These are phyloP conservation scores for Apostichopus parvimensis DNA, from an alignment of 35 echinoderm and acorn worm genomes.

Conservation along the genomic window DNA sequence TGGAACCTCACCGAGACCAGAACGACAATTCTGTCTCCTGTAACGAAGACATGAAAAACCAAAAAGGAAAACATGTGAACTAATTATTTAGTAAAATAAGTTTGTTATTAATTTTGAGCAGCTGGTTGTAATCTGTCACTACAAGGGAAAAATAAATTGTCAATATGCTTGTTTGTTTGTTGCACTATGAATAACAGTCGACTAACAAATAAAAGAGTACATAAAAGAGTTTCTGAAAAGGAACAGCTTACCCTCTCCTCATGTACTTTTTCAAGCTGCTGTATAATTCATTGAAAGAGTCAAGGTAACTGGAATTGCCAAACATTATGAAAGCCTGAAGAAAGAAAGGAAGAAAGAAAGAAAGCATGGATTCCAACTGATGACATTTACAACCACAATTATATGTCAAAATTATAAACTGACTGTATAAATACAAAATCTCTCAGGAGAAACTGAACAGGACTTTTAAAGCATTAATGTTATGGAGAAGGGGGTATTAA, in stretches of 20 bases:
- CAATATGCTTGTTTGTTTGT: background rate
- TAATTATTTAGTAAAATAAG: background rate
- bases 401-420: too few species aligned
- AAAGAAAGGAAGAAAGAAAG: background rate
- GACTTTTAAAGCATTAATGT: too few species aligned
- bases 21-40: constrained; percentile 78
- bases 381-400: too few species aligned
- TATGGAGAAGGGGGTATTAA: too few species aligned
- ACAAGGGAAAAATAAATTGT: too few species aligned
- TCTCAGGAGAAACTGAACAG: too few species aligned
- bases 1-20: constrained; percentile 74
- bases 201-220: too few species aligned
- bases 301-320: constrained; percentile 82
- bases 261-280: constrained; percentile 84
- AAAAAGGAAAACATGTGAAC: background rate
- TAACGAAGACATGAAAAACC: background rate
- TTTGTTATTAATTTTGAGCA: background rate
- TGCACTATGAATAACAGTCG: background rate
- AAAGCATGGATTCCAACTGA: too few species aligned
- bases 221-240: too few species aligned
- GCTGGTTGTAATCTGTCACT: background rate
- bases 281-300: constrained; percentile 89
- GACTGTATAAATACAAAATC: too few species aligned
- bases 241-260: constrained; percentile 84
- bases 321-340: constrained; percentile 95